Conservation (phyloP, 2,888 invertebrate species). For the Lepidonotus clava region DNA sequence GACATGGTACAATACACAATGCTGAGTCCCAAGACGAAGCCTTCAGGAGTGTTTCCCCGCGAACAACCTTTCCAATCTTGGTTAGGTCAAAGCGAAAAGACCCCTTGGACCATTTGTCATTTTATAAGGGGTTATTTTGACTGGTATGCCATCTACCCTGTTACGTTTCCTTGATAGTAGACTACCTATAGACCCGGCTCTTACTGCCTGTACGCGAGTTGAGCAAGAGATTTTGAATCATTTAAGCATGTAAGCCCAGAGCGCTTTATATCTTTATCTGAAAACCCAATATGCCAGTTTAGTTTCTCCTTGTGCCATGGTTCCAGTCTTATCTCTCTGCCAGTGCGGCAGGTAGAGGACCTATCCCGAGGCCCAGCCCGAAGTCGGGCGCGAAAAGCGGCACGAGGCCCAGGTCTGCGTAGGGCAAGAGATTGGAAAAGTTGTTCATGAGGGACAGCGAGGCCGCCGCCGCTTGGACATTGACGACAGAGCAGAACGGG, state of each 20-base stretch:
- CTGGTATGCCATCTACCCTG: no score
- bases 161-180: no score
- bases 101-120: neutral
- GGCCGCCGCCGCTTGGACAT: neutral
- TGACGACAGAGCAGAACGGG: constrained; percentile 4
- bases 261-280: no score
- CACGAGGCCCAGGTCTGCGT: neutral
- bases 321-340: no score
- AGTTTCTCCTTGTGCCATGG: neutral
- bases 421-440: constrained; percentile 6
- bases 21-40: no score
- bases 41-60: neutral
- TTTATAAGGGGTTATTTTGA: no score
- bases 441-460: neutral
- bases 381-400: neutral
- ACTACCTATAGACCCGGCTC: no score
- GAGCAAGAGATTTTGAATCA: no score
- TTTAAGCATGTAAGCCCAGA: no score
- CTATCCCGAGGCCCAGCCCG: neutral
- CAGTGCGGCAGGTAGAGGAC: neutral
- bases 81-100: neutral
- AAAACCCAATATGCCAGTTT: no score
- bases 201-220: no score
- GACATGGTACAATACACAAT: no score
- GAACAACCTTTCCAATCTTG: neutral